Evolutionary conservation across 2,113 vertebrate species (phyloP), one percentile per base, ranked within the genome.

Genomic region (Eidolon helvum): DNA sequence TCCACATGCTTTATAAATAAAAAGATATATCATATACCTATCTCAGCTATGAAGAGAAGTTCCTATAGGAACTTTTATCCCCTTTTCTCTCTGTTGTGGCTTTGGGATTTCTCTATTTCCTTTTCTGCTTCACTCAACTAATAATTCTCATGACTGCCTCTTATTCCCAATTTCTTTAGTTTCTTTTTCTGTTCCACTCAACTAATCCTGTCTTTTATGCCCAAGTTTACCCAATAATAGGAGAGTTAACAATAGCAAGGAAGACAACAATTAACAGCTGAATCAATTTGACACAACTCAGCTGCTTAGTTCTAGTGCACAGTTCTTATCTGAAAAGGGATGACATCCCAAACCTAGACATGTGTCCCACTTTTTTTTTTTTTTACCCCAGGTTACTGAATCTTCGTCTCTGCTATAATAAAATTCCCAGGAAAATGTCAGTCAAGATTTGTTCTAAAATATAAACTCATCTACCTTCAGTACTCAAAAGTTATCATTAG

Each of bases 51-150:
- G 57, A 82, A 57, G 24, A 86, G 48, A 22, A 66, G 26, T 71
- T 7, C 48, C 66, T 72, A 15, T 4, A 74, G 10, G 10, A 93
- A 74, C 10, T 40, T 50, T 79, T 35, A 69, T 18, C 5, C 26
- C 14, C 15, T 45, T 80, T 77, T 10, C 50, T 71, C 28, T 89
- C 40, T 72, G 10, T 43, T 90, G 26, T 63, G 21, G 33, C 30
- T 69, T 92, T 83, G 6, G 15, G 30, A 84, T 80, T 97, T 95
- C 69, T 82, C 55, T 74, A 78, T 83, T 91, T 61, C 30, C 5
- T 82, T 90, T 87, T 74, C 43, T 57, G 59, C 4, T 94, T 11
- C 16, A 68, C 12, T 90, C 68, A 83, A n/a, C 28, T 77, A 68
- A 57, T 68, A 63, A 11, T 94, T 91, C 19, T 11, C 80, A 11